These are phyloP conservation scores for Perithous albicinctus DNA, from an alignment of 2,888 invertebrate genomes.

Conservation along the genomic window DNA sequence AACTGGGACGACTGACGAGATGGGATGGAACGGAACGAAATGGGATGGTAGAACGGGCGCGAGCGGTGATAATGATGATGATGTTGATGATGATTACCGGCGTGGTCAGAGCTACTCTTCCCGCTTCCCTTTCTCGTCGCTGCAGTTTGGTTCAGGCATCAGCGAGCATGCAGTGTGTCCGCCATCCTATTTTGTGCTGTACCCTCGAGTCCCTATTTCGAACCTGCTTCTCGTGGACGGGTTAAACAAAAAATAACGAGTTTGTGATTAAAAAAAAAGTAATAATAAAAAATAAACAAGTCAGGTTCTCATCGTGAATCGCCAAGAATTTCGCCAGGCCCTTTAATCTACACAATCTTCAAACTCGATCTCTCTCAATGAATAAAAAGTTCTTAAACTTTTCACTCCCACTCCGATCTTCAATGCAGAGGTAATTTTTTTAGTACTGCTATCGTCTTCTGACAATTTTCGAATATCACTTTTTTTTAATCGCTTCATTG, in stretches of 20 bases:
- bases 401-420: slow-evolving; percentile 1
- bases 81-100: slow-evolving; percentile 83
- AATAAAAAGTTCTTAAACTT: slow-evolving; percentile 51
- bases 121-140: slow-evolving; percentile 54
- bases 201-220: slow-evolving; percentile 54
- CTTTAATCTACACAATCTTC: slow-evolving; percentile 54
- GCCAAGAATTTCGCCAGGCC: slow-evolving; percentile 40
- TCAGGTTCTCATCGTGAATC: slow-evolving; percentile 32
- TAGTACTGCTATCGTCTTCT: slow-evolving; percentile 3
- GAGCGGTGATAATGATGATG: slow-evolving; percentile 80
- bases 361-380: slow-evolving; percentile 44
- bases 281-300: slow-evolving; percentile 28
- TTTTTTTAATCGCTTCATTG: slow-evolving; percentile 23
- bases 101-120: slow-evolving; percentile 72
- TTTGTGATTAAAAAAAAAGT: slow-evolving; percentile 19
- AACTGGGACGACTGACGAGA: slow-evolving; percentile 72
- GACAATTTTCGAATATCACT: slow-evolving; percentile 7
- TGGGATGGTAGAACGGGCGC: slow-evolving; percentile 68
- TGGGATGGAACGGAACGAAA: slow-evolving; percentile 75
- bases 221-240: slow-evolving; percentile 28
- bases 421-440: neutral
- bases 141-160: slow-evolving; percentile 52
- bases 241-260: slow-evolving; percentile 45
- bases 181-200: slow-evolving; percentile 48
- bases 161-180: slow-evolving; percentile 27